phyloP scores from a whole-genome alignment of 1,140 invertebrate species.

The Sitophilus oryzae region DNA sequence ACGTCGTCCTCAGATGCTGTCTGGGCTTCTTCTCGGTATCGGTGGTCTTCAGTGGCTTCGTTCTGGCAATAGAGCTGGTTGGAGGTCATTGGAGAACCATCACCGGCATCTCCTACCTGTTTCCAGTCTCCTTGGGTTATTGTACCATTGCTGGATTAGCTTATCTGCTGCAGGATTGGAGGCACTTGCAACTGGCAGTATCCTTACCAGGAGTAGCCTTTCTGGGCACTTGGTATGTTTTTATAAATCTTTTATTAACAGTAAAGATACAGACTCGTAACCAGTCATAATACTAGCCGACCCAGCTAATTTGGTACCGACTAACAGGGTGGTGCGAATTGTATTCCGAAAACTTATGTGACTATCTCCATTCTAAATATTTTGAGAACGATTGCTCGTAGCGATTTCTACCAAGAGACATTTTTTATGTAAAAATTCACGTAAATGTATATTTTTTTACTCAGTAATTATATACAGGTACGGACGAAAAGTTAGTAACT shows the following conservation, averaged over 20 bases:
- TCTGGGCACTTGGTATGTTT: constrained; percentile 54
- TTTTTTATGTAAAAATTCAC: too few species aligned
- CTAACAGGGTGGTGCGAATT: too few species aligned
- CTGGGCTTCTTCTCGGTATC: constrained; percentile 66
- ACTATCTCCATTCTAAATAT: too few species aligned
- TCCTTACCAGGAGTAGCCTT: constrained; percentile 64
- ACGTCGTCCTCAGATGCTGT: constrained; percentile 54
- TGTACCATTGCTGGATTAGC: constrained; percentile 66
- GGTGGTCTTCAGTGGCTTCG: constrained; percentile 66
- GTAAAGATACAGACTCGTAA: too few species aligned
- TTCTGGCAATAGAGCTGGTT: constrained; percentile 65
- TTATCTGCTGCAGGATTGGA: constrained; percentile 66
- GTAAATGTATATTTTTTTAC: too few species aligned
- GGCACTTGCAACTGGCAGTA: constrained; percentile 63
- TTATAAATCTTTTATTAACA: not conserved
- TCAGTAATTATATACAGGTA: too few species aligned
- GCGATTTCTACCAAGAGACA: too few species aligned
- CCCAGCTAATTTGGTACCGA: too few species aligned
- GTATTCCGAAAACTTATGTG: too few species aligned
- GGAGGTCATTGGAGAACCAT: constrained; percentile 68
- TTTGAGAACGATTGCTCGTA: too few species aligned
- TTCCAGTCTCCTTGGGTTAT: constrained; percentile 65
- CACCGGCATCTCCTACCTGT: constrained; percentile 65
- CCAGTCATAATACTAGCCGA: too few species aligned
- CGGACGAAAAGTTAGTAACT: too few species aligned